Evolutionary conservation across 2,888 invertebrate species (phyloP).

Genomic region (Bellardia bayeri): DNA sequence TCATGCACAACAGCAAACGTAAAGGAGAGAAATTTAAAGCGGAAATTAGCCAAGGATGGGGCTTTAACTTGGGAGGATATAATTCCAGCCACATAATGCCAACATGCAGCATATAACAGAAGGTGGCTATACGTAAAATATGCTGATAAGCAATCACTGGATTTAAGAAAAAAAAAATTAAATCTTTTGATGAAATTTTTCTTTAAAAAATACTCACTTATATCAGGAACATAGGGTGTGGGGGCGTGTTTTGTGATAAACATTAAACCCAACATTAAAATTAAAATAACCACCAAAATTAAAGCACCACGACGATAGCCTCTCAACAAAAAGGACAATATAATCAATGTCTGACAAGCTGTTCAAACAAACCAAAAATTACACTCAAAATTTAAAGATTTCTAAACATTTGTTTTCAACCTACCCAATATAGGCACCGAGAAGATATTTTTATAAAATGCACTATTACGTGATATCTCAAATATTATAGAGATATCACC

Average conservation of each 20-base stretch:
- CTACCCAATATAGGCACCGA: conserved; percentile 80
- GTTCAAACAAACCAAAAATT: not conserved
- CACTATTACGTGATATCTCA: conserved; percentile 78
- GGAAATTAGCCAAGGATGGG: conserved; percentile 74
- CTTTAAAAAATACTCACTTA: conserved; percentile 77
- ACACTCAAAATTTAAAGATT: not conserved
- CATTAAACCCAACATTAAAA: conserved; percentile 80
- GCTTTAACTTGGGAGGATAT: conserved; percentile 80
- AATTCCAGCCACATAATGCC: conserved; percentile 80
- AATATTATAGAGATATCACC: conserved; percentile 79
- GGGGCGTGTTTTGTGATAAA: conserved; percentile 81
- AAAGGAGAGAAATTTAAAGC: conserved; percentile 78
- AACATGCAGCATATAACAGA: conserved; percentile 81
- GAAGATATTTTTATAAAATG: conserved; percentile 80
- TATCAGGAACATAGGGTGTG: conserved; percentile 79
- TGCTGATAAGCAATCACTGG: conserved; percentile 80
- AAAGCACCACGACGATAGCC: conserved; percentile 80
- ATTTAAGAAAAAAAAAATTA: conserved; percentile 24
- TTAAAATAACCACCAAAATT: conserved; percentile 78
- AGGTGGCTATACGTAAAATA: conserved; percentile 77
- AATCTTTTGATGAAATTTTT: not conserved
- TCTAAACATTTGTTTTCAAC: conserved; percentile 33
- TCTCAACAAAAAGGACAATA: conserved; percentile 80
- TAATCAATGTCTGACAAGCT: conserved; percentile 79
- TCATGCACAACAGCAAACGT: conserved; percentile 78